Evolutionary conservation across 2,888 invertebrate genomes (phyloP).

Genomic region (Eupsilia transversa): DNA sequence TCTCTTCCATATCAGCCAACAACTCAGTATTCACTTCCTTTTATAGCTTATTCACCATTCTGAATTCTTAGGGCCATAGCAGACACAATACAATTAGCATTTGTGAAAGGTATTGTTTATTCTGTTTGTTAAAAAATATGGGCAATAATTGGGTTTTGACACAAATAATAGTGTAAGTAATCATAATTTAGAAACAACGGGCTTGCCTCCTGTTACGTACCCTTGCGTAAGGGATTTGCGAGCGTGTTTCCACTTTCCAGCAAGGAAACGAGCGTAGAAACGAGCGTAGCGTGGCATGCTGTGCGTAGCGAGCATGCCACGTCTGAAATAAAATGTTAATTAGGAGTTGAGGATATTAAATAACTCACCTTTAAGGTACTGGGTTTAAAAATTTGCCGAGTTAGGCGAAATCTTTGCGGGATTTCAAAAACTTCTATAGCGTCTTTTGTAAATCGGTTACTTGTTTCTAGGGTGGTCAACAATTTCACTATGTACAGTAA

Average conservation of each 20-base stretch:
- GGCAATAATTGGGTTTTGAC: neutral
- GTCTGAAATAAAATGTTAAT: too few relatives aligned
- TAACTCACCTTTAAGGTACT: constrained; percentile 75
- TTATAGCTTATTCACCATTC: neutral
- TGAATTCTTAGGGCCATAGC: neutral
- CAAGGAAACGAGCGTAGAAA: too few relatives aligned
- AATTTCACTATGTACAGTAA: constrained; percentile 77
- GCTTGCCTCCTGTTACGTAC: neutral
- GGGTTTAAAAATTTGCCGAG: constrained; percentile 76
- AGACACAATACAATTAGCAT: neutral
- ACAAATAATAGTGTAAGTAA: neutral
- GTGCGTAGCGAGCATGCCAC: too few relatives aligned
- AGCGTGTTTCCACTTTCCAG: too few relatives aligned
- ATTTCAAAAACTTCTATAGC: constrained; percentile 52
- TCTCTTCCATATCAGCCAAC: neutral
- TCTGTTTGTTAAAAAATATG: neutral
- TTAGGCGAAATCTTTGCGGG: constrained; percentile 36
- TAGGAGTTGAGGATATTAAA: neutral
- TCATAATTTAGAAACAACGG: neutral
- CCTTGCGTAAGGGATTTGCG: neutral
- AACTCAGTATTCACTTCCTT: neutral
- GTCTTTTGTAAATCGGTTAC: constrained; percentile 54
- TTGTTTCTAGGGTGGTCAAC: constrained; percentile 62
- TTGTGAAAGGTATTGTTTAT: neutral
- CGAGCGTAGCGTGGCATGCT: too few relatives aligned